Base-by-base conservation (phyloP, 2,113 vertebrate genomes). In the Saccopteryx leptura region DNA sequence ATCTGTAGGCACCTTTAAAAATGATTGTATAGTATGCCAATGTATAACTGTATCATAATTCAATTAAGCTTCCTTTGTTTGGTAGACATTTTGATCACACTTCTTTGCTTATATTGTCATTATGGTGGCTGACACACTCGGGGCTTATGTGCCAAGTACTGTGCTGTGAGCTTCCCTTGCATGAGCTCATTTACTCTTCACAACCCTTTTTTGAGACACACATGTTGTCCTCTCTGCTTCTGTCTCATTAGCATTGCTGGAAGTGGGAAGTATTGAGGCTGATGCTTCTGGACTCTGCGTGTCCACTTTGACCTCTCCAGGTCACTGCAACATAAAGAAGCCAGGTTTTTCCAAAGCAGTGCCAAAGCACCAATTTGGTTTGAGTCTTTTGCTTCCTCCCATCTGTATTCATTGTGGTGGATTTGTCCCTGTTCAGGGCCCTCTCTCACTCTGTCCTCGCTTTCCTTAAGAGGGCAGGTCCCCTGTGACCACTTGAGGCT, bases 391-490 rank as follows among this genome's bases (percentile, higher is more conserved):
- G 56, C 63, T 50, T 31, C 74, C 24, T 54, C 26, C n/a, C 1
- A 0, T 48, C 74, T 68, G 54, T n/a, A 5, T 28, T 91, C 63
- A 46, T 28, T 1, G 33, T 0, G 0, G 66, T 48, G 48, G 56
- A 4, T 31, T 5, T 58, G 39, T 23, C 28, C 31, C 90, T 84
- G 72, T 60, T 26, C 39, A 2, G 26, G 19, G 24, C 46, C 21
- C 15, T 84, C 63, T 58, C 91, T 84, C 50, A 63, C 66, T 31
- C 72, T 84, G 28, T 60, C n/a, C 33, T 86, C 7, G 12, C 75
- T 89, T 39, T 79, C 48, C n/a, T 71, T 61, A 54, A 66, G 75
- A 86, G 87, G 74, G 74, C 80, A 58, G 48, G 66, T 83, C 97
- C 71, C 71, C 69, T 39, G 92, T 26, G 94, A 39, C 63, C 90